Evolutionary conservation across 1,140 invertebrate species (phyloP).

Genomic region (Drosophila rufa): DNA sequence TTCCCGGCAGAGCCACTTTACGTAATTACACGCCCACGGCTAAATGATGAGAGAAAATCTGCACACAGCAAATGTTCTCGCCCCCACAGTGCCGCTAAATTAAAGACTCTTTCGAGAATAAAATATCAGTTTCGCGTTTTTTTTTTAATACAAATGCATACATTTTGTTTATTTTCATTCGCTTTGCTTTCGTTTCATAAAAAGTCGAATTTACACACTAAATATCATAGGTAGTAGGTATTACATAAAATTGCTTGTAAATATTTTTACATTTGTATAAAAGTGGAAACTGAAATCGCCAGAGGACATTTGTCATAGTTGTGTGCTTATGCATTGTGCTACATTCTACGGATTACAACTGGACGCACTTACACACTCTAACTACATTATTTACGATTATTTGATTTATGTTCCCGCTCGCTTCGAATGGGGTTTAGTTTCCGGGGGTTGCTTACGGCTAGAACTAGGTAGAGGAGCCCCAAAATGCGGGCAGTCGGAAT

Average conservation of each 20-base stretch:
- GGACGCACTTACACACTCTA: slow-evolving; percentile 49
- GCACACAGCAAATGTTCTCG: background rate
- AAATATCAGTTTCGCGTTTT: background rate
- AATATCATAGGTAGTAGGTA: slow-evolving; percentile 47
- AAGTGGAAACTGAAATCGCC: slow-evolving; percentile 53
- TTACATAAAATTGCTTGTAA: slow-evolving; percentile 62
- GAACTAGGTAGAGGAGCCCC: slow-evolving; percentile 35
- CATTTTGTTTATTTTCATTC: slow-evolving; percentile 66
- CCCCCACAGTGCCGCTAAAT: background rate
- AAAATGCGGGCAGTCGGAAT: slow-evolving; percentile 59
- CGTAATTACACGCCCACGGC: slow-evolving; percentile 35
- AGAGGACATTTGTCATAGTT: slow-evolving; percentile 49
- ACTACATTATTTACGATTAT: slow-evolving; percentile 44
- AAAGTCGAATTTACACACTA: slow-evolving; percentile 62
- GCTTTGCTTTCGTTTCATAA: slow-evolving; percentile 50
- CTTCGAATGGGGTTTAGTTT: slow-evolving; percentile 12
- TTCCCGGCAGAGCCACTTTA: slow-evolving; percentile 32
- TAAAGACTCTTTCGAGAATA: slow-evolving; percentile 5
- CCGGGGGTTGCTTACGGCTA: slow-evolving; percentile 44
- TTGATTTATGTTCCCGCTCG: slow-evolving; percentile 41
- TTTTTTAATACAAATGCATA: slow-evolving; percentile 71
- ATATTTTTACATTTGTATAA: slow-evolving; percentile 57
- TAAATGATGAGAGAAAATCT: slow-evolving; percentile 4
- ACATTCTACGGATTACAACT: slow-evolving; percentile 51
- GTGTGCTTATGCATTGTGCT: slow-evolving; percentile 52